phyloP scores from a whole-genome alignment of 2,888 invertebrate species.

The Iselma pallidipennis region DNA sequence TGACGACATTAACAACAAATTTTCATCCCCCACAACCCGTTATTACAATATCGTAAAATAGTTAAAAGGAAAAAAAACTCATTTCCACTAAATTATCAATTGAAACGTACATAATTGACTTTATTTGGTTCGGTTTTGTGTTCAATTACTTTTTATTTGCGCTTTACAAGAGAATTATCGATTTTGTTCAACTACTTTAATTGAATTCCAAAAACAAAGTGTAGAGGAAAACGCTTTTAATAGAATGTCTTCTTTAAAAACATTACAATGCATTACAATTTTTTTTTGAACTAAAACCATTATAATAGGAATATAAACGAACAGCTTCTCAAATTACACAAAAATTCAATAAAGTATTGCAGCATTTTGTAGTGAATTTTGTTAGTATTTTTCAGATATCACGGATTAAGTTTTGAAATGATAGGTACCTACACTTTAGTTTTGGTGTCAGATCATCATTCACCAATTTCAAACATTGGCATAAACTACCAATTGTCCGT shows the following conservation, averaged over 20 bases:
- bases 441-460: no score
- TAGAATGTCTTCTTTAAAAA: no score
- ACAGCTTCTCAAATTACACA: no score
- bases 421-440: background rate
- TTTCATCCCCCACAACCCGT: conserved; percentile 18
- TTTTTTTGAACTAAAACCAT: no score
- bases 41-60: background rate
- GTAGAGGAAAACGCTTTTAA: conserved; percentile 10
- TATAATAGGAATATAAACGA: no score
- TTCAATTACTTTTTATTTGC: conserved; percentile 2
- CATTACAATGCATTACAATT: background rate
- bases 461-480: no score
- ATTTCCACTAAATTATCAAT: background rate
- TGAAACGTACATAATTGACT: no score
- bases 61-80: background rate
- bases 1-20: conserved; percentile 22
- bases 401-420: no score
- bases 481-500: background rate
- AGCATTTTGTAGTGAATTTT: no score
- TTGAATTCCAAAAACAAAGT: conserved; percentile 13
- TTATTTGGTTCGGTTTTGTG: conserved; percentile 8
- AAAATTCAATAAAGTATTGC: no score
- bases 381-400: no score
- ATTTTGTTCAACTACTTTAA: conserved; percentile 13
- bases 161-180: conserved; percentile 16